Evolutionary conservation across 2,797 vertebrate species (phyloP).

Genomic region (Rhinogobio ventralis): DNA sequence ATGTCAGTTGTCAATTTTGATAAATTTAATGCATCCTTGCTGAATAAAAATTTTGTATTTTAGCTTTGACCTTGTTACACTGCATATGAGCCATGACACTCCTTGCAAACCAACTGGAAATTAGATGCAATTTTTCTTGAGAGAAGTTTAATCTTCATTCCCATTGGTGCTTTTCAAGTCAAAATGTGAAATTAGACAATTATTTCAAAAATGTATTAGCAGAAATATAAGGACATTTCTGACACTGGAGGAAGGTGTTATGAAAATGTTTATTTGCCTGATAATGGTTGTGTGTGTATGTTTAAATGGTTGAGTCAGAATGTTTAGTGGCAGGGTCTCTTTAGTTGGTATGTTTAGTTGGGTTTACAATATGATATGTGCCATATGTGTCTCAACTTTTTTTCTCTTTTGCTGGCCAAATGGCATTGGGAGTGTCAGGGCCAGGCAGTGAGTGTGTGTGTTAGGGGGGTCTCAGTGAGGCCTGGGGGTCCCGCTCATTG

Average conservation of each 20-base stretch:
- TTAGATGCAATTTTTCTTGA: neutral
- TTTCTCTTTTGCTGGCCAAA: constrained; percentile 75
- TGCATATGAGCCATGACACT: neutral
- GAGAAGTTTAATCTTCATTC: neutral
- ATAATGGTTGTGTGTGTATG: constrained; percentile 24
- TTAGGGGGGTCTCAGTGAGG: constrained; percentile 82
- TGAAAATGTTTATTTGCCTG: neutral
- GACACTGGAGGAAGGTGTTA: neutral
- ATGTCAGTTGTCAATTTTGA: neutral
- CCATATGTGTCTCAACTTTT: constrained; percentile 75
- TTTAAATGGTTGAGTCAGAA: constrained; percentile 53
- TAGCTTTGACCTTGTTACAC: neutral
- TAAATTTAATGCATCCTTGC: neutral
- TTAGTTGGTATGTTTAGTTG: constrained; percentile 64
- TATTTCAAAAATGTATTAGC: neutral
- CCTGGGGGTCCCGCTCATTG: constrained; percentile 85
- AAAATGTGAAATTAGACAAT: neutral
- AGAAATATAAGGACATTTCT: neutral
- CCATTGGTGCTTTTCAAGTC: neutral
- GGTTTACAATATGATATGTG: constrained; percentile 33
- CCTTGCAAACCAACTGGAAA: neutral
- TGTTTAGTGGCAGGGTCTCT: constrained; percentile 57
- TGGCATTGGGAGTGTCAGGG: constrained; percentile 65
- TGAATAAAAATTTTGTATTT: neutral
- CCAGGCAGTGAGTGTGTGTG: constrained; percentile 53